Evolutionary conservation across 1,140 invertebrate species (phyloP).

Genomic region (Cotesia typhae): DNA sequence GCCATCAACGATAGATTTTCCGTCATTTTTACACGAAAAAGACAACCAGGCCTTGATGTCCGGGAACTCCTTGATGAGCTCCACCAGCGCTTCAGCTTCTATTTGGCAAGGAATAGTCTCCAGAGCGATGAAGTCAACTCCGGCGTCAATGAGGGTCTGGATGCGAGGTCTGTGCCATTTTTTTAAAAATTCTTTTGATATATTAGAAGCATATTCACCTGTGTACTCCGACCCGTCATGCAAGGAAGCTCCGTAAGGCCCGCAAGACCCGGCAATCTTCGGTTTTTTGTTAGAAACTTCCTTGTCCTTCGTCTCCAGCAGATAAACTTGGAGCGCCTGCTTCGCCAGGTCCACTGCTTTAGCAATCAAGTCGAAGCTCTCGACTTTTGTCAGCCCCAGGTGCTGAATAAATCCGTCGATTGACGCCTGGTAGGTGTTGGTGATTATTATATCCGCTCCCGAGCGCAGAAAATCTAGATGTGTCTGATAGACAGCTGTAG

Average conservation of each 20-base stretch:
- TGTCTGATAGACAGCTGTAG: slow-evolving; percentile 77
- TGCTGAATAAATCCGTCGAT: slow-evolving; percentile 80
- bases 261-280: slow-evolving; percentile 84
- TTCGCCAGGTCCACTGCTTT: slow-evolving; percentile 77
- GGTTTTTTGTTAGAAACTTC: slow-evolving; percentile 59
- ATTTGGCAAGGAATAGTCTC: slow-evolving; percentile 87
- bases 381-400: slow-evolving; percentile 70
- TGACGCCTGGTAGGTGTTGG: slow-evolving; percentile 90
- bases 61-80: slow-evolving; percentile 79
- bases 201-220: slow-evolving; percentile 80
- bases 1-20: slow-evolving; percentile 75
- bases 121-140: slow-evolving; percentile 83
- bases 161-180: slow-evolving; percentile 85
- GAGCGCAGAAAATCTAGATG: slow-evolving; percentile 83
- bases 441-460: slow-evolving; percentile 85
- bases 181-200: slow-evolving; percentile 74
- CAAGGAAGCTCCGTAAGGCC: slow-evolving; percentile 89
- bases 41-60: slow-evolving; percentile 80
- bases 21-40: slow-evolving; percentile 82
- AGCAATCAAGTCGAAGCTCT: slow-evolving; percentile 76
- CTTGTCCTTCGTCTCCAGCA: slow-evolving; percentile 63
- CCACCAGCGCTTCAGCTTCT: slow-evolving; percentile 83
- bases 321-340: slow-evolving; percentile 69
- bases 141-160: slow-evolving; percentile 76
- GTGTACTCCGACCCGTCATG: slow-evolving; percentile 93